Percentiles rank a stretch among this genome's conserved stretches.
phyloP scores from a whole-genome alignment of 2,888 invertebrate species.

The Polymixis flavicincta region DNA sequence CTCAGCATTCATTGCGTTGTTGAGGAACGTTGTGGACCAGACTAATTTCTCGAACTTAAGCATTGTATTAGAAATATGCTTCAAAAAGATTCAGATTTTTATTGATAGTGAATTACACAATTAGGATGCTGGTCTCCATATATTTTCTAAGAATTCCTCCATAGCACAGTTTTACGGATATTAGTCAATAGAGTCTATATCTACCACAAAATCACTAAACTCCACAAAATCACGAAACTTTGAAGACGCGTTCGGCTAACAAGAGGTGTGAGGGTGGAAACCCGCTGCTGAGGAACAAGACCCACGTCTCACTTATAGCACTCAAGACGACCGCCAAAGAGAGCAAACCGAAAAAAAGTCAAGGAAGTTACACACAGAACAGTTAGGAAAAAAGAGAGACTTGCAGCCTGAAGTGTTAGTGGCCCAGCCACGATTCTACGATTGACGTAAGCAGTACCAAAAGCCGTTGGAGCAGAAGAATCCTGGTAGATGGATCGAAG shows the following conservation, averaged over 20 bases:
- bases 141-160: not conserved
- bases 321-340: not conserved
- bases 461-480: not conserved
- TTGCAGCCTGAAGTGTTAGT: not conserved
- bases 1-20: too few relatives aligned
- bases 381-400: not conserved
- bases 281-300: not conserved
- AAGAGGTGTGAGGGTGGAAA: not conserved
- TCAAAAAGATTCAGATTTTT: too few relatives aligned
- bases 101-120: too few relatives aligned
- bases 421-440: too few relatives aligned
- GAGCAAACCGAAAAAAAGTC: not conserved
- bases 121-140: too few relatives aligned
- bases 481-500: not conserved
- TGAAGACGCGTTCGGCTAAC: not conserved
- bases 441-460: too few relatives aligned
- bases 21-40: too few relatives aligned
- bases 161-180: not conserved
- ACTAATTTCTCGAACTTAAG: too few relatives aligned
- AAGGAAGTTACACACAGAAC: too few relatives aligned
- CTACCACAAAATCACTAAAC: not conserved
- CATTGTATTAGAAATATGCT: too few relatives aligned
- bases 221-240: not conserved
- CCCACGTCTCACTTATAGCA: not conserved
- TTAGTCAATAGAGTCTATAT: not conserved